These are phyloP conservation scores for Idaea straminata DNA, from an alignment of 2,888 invertebrate genomes.

Conservation along the genomic window DNA sequence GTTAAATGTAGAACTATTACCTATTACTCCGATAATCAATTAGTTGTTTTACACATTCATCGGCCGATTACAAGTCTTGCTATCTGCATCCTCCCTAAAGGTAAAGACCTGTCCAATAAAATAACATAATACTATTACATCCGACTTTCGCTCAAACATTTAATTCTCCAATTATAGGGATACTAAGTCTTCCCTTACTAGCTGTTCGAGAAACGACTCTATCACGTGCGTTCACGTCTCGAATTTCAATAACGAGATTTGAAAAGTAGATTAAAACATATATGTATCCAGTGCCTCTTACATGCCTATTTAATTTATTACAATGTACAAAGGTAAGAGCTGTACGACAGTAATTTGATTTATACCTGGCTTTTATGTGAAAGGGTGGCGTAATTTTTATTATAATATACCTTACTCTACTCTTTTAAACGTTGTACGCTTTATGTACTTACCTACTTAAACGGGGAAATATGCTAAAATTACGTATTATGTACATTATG, in stretches of 20 bases:
- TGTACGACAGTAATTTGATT: conserved; percentile 46
- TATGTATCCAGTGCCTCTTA: conserved; percentile 23
- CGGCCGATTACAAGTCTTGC: background rate
- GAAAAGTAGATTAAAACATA: conserved; percentile 19
- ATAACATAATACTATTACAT: conserved; percentile 1
- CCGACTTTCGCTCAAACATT: conserved; percentile 9
- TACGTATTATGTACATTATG: background rate
- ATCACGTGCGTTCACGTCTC: background rate
- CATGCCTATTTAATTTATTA: conserved; percentile 45
- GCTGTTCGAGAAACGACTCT: background rate
- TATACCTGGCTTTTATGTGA: conserved; percentile 31
- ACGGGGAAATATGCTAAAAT: background rate
- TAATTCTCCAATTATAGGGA: conserved; percentile 15
- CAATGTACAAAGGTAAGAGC: conserved; percentile 34
- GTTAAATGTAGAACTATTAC: too few relatives aligned
- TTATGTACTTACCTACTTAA: background rate
- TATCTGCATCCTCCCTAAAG: background rate
- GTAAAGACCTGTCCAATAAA: background rate
- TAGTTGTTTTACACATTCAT: background rate
- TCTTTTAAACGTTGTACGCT: background rate
- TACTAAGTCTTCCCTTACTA: background rate
- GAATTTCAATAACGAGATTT: background rate
- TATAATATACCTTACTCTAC: conserved; percentile 15
- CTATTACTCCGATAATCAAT: too few relatives aligned
- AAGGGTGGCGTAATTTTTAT: conserved; percentile 25